Evolutionary conservation across 2,888 invertebrate genomes (phyloP).

Genomic region (Meta bourneti): DNA sequence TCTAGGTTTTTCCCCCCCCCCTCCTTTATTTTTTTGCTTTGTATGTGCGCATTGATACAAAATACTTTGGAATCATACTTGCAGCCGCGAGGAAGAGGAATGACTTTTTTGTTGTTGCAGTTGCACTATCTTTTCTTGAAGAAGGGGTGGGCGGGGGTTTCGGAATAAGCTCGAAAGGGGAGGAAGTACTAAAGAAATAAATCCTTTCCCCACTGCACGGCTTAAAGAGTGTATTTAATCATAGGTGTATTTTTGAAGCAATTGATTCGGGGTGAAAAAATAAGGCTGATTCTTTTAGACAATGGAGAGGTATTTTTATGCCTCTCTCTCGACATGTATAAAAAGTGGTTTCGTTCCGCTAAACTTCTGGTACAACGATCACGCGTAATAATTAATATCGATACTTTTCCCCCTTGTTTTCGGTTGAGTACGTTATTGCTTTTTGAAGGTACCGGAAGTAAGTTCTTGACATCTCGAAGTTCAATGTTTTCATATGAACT

Average conservation of each 20-base stretch:
- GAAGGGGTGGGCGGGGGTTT: too few relatives aligned
- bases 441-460: too few relatives aligned
- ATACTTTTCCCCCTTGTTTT: neutral
- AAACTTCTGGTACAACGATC: neutral
- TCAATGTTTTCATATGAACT: neutral
- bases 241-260: neutral
- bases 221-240: neutral
- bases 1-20: neutral
- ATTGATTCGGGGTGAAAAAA: neutral
- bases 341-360: neutral
- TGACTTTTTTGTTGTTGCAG: neutral
- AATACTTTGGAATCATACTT: slow-evolving; percentile 51
- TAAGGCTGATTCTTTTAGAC: neutral
- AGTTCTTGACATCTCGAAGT: neutral
- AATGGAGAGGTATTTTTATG: neutral
- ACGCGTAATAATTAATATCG: neutral
- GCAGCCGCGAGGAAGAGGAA: slow-evolving; percentile 24
- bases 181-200: neutral
- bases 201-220: neutral
- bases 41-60: slow-evolving; percentile 63
- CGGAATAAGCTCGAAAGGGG: neutral
- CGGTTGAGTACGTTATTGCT: too few relatives aligned
- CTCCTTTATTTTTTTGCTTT: slow-evolving; percentile 2
- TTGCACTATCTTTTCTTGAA: neutral
- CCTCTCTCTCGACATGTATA: neutral